A percentile compares a stretch with the other conserved stretches of the same genome.
These are phyloP conservation scores for Calosoma granatense DNA, from an alignment of 1,140 invertebrate species.

Conservation along the genomic window DNA sequence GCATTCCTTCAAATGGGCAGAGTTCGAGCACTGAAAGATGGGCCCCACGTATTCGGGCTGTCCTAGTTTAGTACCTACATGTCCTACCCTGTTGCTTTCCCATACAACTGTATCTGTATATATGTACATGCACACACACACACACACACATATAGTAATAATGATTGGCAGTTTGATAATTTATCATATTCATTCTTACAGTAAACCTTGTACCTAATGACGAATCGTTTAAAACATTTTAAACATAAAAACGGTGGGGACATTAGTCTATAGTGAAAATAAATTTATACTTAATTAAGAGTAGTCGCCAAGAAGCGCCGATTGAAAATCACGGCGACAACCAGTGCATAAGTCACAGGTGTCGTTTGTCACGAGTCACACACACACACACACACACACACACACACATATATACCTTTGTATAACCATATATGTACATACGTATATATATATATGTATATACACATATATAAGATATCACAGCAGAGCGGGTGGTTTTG, in stretches of 20 bases:
- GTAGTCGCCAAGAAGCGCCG: no score
- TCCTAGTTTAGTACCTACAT: not conserved
- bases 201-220: no score
- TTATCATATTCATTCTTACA: no score
- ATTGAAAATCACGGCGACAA: no score
- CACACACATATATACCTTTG: no score
- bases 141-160: not conserved
- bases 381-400: no score
- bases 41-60: not conserved
- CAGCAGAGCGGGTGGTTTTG: not conserved
- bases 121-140: not conserved
- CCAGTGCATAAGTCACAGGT: no score
- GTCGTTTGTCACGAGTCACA: no score
- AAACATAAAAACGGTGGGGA: no score
- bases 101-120: not conserved
- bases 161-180: not conserved
- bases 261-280: no score
- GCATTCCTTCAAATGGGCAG: not conserved
- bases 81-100: not conserved
- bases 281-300: no score
- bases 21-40: not conserved
- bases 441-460: not conserved
- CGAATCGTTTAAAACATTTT: no score
- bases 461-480: not conserved
- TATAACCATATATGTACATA: not conserved